phyloP scores from a whole-genome alignment of 1,140 invertebrate genomes.

The Microplitis demolitor region DNA sequence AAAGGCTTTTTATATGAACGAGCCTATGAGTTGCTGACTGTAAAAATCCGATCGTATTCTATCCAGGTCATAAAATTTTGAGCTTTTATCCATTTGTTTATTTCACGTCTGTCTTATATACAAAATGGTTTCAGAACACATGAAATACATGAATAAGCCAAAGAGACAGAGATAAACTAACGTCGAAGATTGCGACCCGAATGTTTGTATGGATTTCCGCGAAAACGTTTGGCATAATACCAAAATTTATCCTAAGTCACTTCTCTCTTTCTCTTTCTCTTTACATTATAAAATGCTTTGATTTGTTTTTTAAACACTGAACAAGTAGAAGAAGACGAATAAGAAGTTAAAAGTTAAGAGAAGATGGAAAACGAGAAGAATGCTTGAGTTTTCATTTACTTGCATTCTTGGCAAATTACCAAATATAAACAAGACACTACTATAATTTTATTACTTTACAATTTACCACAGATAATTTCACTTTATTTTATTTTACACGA shows the following conservation, averaged over 20 bases:
- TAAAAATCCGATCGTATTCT: too few species aligned
- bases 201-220: background rate
- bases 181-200: background rate
- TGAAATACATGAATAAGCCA: background rate
- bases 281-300: background rate
- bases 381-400: conserved; percentile 6
- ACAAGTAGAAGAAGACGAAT: too few species aligned
- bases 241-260: background rate
- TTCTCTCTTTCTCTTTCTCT: background rate
- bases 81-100: too few species aligned
- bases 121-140: background rate
- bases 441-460: background rate
- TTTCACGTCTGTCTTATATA: background rate
- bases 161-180: conserved; percentile 1
- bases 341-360: background rate
- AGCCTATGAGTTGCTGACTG: too few species aligned
- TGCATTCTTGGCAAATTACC: background rate
- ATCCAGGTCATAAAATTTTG: too few species aligned
- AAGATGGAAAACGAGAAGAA: conserved; percentile 8
- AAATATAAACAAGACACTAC: background rate
- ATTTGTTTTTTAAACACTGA: background rate
- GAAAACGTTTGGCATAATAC: background rate
- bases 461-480: background rate
- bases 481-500: background rate
- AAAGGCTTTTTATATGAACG: too few species aligned